Evolutionary conservation across 2,888 invertebrate species (phyloP).

Genomic region (Trissolcus japonicus): DNA sequence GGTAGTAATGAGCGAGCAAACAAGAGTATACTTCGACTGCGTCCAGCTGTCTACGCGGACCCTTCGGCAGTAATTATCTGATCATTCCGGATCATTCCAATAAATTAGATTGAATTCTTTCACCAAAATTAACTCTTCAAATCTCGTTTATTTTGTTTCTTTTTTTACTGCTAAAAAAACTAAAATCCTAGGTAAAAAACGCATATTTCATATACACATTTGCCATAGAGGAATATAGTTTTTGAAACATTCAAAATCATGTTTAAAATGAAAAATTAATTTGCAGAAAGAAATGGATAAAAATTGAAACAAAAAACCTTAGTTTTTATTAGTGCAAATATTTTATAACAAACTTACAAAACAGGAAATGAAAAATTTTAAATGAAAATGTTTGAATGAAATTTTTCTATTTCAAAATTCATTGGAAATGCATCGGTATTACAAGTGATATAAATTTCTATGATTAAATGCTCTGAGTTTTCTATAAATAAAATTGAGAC

Average conservation of each 20-base stretch:
- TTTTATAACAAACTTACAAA: not conserved
- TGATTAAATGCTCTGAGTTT: no score
- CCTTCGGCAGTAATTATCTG: slow-evolving; percentile 67
- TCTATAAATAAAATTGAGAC: no score
- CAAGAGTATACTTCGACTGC: slow-evolving; percentile 52
- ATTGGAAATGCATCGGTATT: no score
- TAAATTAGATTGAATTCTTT: slow-evolving; percentile 65
- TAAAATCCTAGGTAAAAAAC: not conserved
- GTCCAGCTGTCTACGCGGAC: slow-evolving; percentile 69
- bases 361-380: no score
- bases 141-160: slow-evolving; percentile 18
- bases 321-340: not conserved
- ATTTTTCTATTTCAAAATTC: not conserved
- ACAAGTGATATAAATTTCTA: no score
- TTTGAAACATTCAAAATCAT: no score
- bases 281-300: no score
- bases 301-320: no score
- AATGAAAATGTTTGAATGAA: not conserved
- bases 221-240: no score
- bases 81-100: slow-evolving; percentile 63
- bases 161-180: slow-evolving; percentile 11
- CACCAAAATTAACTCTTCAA: slow-evolving; percentile 37
- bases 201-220: not conserved
- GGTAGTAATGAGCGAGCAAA: slow-evolving; percentile 30
- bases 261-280: no score